Base-by-base conservation (phyloP, 1,140 invertebrate genomes). In the Daktulosphaira vitifoliae region DNA sequence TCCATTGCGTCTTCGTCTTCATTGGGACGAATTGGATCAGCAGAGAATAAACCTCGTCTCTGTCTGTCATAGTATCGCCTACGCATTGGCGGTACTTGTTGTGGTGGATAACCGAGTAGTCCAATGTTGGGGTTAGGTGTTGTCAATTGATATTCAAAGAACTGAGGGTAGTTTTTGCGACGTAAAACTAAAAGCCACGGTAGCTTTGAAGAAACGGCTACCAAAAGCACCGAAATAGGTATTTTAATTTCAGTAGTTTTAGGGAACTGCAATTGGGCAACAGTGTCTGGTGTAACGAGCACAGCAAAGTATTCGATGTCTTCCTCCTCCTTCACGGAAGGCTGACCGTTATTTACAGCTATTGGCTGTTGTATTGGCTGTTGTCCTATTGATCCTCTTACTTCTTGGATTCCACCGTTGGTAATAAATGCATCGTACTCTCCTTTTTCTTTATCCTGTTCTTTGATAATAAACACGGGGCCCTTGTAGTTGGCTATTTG, bases 341-440 rank as follows among this genome's bases (percentile, higher is more conserved):
- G 29, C 29, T 5, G 11, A 5, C 29, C 29, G 5, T 5, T 5
- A 5, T 5, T 11, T 11, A 5, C 29, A 11, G 29, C 5, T 25
- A 13, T n/a, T 1, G 39, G 1, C 0, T 62, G 16, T 11, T 46
- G 56, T 11, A 25, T 15, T 1, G 8, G 23, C 16, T 26, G 22
- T 9, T 13, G 44, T n/a, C 23, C 39, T 16, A 6, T 15, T 20
- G 44, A 23, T 8, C 38, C 20, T 1, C 23, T 22, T 7, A 66
- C 66, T 13, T 59, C 46, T 1, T 66, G 52, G n/a, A 66, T 66
- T 25, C 66, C 66, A 9, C 66, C 66, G 48, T 54, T 49, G 7
- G 54, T 56, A n/a, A 66, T 29, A 15, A 59, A 62, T 23, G 51
- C 66, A 16, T 59, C 54, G 23, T 56, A 66, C 37, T 48, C 26